These are phyloP conservation scores for Eptesicus fuscus DNA, from an alignment of 2,113 vertebrate genomes.

Conservation along the genomic window DNA sequence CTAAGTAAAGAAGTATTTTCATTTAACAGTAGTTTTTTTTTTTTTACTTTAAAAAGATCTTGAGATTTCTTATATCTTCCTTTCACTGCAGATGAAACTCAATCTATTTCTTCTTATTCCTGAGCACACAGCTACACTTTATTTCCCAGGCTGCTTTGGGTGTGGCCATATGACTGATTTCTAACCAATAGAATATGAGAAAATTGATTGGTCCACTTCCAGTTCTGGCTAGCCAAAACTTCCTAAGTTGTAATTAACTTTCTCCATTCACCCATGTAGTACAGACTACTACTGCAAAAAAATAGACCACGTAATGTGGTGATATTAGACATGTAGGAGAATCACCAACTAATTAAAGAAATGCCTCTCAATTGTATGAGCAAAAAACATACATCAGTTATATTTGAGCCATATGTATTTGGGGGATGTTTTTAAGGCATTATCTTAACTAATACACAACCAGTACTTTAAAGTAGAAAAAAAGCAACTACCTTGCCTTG, in stretches of 20 bases:
- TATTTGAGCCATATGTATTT: not conserved
- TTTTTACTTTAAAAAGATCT: not conserved
- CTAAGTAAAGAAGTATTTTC: not conserved
- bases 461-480: not conserved
- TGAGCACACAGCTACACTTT: not conserved
- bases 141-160: not conserved
- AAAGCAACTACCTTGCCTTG: not conserved
- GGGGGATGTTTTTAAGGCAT: not conserved
- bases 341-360: not conserved
- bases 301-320: not conserved
- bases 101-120: not conserved
- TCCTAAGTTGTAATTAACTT: not conserved
- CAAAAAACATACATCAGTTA: not conserved
- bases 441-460: not conserved
- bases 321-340: not conserved
- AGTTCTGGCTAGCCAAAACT: not conserved
- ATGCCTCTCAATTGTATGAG: not conserved
- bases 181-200: not conserved
- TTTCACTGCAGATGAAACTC: not conserved
- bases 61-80: not conserved
- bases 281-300: not conserved
- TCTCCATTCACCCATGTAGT: not conserved
- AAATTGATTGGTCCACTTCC: not conserved
- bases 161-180: not conserved
- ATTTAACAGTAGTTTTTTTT: not conserved